Evolutionary conservation across 2,113 vertebrate species (phyloP).

Genomic region (Gila orcuttii): DNA sequence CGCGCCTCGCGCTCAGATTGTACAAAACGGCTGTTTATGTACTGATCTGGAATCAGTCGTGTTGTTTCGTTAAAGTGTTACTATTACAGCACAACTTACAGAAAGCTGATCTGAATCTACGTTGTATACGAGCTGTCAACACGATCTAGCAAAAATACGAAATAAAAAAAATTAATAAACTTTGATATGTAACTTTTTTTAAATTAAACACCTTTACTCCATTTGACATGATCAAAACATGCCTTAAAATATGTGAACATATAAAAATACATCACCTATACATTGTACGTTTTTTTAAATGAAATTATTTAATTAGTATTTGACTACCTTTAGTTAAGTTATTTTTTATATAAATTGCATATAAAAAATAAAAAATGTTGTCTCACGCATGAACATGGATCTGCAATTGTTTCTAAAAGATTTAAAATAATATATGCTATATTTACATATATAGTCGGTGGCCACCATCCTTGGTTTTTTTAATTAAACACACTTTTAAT

Average conservation of each 20-base stretch:
- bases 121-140: not conserved
- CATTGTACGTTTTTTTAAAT: not conserved
- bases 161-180: not conserved
- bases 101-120: not conserved
- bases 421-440: not conserved
- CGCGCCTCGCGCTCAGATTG: not conserved
- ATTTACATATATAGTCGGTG: too few species aligned
- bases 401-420: not conserved
- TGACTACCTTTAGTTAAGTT: not conserved
- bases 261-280: not conserved
- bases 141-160: not conserved
- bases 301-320: not conserved
- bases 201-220: not conserved
- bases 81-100: not conserved
- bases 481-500: too few species aligned
- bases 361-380: too few species aligned
- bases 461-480: not conserved
- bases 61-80: not conserved
- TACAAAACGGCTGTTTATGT: not conserved
- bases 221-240: not conserved
- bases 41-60: slow-evolving; percentile 16
- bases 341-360: not conserved
- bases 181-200: not conserved
- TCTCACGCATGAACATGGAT: not conserved
- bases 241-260: not conserved